Evolutionary conservation across 2,888 invertebrate genomes (phyloP).

Genomic region (Myopa tessellatipennis): DNA sequence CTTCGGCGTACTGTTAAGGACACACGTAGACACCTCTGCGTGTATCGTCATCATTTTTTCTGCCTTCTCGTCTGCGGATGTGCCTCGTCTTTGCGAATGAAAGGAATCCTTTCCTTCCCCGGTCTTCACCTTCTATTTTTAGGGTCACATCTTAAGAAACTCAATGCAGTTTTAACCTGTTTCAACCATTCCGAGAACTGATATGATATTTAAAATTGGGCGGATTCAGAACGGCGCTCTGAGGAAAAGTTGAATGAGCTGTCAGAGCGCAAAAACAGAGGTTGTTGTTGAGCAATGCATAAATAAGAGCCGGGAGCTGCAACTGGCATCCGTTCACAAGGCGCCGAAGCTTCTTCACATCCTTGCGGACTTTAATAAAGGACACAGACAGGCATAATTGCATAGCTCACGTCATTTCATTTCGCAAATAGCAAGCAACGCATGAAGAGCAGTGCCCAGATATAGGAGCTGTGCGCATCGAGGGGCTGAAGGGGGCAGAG

Average conservation of each 20-base stretch:
- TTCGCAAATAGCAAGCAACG: constrained; percentile 64
- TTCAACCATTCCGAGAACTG: neutral
- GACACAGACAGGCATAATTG: constrained; percentile 52
- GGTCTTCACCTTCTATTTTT: constrained; percentile 12
- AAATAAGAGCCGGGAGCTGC: neutral
- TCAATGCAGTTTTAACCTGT: neutral
- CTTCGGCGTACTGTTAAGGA: constrained; percentile 54
- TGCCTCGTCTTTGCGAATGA: constrained; percentile 31
- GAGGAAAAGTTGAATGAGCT: neutral
- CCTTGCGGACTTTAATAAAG: constrained; percentile 13
- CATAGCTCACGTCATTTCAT: constrained; percentile 65
- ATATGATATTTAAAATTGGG: neutral
- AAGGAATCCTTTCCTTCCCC: constrained; percentile 20
- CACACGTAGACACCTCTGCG: constrained; percentile 32
- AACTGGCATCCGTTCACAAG: neutral
- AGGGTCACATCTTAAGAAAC: neutral
- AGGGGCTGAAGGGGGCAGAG: neutral
- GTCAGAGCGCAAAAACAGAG: neutral
- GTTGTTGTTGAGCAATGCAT: neutral
- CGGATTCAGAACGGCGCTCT: no score
- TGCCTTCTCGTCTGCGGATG: constrained; percentile 39
- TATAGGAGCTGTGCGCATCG: constrained; percentile 41
- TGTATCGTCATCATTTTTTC: constrained; percentile 36
- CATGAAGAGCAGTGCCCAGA: constrained; percentile 63
- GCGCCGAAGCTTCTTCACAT: neutral